Percentiles rank a stretch among this genome's conserved stretches.
phyloP scores from a whole-genome alignment of 2,797 vertebrate species.

The Meda fulgida region DNA sequence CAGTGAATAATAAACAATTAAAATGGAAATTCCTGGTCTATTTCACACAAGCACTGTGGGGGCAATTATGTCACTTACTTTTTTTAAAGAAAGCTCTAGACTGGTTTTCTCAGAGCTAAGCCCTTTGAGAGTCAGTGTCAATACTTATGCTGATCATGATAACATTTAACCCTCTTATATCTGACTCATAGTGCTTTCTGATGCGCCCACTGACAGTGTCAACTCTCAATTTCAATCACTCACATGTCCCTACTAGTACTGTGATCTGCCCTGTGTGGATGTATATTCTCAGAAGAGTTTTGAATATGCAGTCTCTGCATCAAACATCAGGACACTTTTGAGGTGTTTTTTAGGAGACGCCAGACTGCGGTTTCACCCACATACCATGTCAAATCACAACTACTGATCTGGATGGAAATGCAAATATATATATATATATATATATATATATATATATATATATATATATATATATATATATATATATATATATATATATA shows the following conservation, averaged over 20 bases:
- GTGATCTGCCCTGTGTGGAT: slow-evolving; percentile 22
- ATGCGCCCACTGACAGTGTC: slow-evolving; percentile 1
- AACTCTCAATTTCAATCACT: slow-evolving; percentile 52
- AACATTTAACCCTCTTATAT: slow-evolving; percentile 4
- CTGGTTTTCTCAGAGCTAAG: background rate
- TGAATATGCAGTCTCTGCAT: slow-evolving; percentile 21
- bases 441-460: no score
- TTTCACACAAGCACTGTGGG: background rate
- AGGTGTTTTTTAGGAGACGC: slow-evolving; percentile 13
- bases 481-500: background rate
- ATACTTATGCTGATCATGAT: background rate
- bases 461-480: background rate
- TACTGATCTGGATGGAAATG: slow-evolving; percentile 41
- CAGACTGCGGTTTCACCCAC: slow-evolving; percentile 31
- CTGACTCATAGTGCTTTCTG: slow-evolving; percentile 16
- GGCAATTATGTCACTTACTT: background rate
- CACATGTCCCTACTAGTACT: slow-evolving; percentile 9
- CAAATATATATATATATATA: background rate
- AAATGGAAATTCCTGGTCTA: background rate
- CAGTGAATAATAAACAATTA: background rate
- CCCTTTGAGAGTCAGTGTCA: background rate
- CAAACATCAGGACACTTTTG: slow-evolving; percentile 6
- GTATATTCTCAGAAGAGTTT: slow-evolving; percentile 49
- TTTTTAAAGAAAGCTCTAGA: background rate
- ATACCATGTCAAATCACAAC: slow-evolving; percentile 43